Evolutionary conservation across 1,140 invertebrate species (phyloP), one percentile per base, ranked within the genome.

Genomic region (Lutraria rhynchaena): DNA sequence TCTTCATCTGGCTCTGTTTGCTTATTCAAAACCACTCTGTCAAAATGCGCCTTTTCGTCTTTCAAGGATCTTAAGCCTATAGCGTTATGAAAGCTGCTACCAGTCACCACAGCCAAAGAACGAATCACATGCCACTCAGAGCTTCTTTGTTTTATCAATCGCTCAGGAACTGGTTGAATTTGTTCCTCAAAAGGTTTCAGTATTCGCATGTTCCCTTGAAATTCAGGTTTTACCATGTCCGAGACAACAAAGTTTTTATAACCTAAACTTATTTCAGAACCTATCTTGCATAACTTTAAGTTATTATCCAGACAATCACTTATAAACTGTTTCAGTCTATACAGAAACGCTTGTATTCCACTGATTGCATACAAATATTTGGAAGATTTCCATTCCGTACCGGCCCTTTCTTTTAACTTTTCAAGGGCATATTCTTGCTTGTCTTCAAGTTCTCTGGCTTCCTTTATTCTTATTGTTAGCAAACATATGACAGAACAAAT

Each of bases 11-110:
- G 41, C 29, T 60, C 37, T n/a, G n/a, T n/a, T n/a, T n/a, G n/a
- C 27, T 31, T 58, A n/a, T 31, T 15, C 7, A 27, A 33, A 33
- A 71, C 29, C 2, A 71, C 24, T 29, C 49, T 44, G 24, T 70
- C 35, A 60, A 74, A 74, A 46, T 74, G 71, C 17, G 58, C 33
- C 9, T 44, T n/a, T 37, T 74, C 53, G 37, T 22, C 9, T 35
- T 58, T 61, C 3, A 81, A 37, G 7, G 49, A 49, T 1, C 44
- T 49, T 9, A 58, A 71, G 5, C 77, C 77, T 24, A 81, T 29
- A 15, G 65, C 77, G 11, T 41, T 22, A 31, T 51, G 41, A 5
- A 73, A 67, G 1, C 60, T 75, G 22, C 81, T 82, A 24, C 81
- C 81, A 33, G 81, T 82, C 15, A 82, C 63, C 9, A 31, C 13